A percentile compares a stretch with the other conserved stretches of the same genome.
These are phyloP conservation scores for Alentia gelatinosa DNA, from an alignment of 2,888 invertebrate species.

Conservation along the genomic window DNA sequence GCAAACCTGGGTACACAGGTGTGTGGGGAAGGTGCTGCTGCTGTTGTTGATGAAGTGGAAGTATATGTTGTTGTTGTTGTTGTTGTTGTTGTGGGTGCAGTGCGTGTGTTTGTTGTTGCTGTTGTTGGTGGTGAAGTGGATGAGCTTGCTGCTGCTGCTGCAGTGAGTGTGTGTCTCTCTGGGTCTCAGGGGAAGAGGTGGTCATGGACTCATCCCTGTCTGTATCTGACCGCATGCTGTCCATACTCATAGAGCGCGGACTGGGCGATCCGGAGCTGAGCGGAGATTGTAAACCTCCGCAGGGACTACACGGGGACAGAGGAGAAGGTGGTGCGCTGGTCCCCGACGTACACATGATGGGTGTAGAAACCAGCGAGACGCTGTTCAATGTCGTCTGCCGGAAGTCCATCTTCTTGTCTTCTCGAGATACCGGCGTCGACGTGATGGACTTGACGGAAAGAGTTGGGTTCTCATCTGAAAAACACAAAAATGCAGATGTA, in stretches of 20 bases:
- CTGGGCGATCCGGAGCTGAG: constrained; percentile 2
- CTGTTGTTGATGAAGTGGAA: not conserved
- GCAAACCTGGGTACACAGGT: not conserved
- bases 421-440: not conserved
- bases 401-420: not conserved
- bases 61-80: not conserved
- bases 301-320: not conserved
- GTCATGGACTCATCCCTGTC: not conserved
- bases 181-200: not conserved
- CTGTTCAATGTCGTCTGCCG: not conserved
- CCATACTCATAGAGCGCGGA: not conserved
- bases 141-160: not conserved
- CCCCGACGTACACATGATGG: not conserved
- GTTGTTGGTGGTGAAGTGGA: not conserved
- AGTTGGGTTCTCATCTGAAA: not conserved
- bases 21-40: not conserved
- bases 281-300: not conserved
- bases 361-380: not conserved
- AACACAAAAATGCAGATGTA: not conserved
- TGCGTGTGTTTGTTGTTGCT: not conserved
- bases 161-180: not conserved
- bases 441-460: not conserved
- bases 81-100: not conserved
- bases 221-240: not conserved
- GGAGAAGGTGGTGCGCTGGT: not conserved